These are phyloP conservation scores for Lanistes nyassanus DNA, from an alignment of 1,140 invertebrate species.

Conservation along the genomic window DNA sequence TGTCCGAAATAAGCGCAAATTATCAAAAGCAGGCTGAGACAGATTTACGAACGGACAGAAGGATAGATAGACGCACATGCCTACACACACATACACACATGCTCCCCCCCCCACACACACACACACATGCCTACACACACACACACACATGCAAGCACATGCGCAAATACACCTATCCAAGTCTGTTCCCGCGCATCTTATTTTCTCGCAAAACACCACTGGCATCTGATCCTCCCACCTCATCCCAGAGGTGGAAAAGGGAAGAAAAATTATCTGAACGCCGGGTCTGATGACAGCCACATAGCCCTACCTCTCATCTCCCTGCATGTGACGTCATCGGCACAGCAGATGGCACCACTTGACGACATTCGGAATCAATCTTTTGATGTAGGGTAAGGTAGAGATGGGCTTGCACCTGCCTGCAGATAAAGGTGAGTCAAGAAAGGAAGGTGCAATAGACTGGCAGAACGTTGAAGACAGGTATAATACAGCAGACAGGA, in stretches of 20 bases:
- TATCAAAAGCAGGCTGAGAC: too few species aligned
- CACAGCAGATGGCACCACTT: neutral
- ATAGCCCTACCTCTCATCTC: neutral
- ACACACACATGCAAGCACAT: neutral
- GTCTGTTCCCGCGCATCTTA: too few species aligned
- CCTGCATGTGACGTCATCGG: neutral
- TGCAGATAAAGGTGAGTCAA: neutral
- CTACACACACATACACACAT: slow-evolving; percentile 5
- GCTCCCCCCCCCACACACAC: too few species aligned
- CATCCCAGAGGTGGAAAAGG: too few species aligned
- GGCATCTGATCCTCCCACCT: too few species aligned
- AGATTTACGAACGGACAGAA: too few species aligned
- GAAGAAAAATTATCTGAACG: too few species aligned
- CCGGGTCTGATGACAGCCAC: too few species aligned
- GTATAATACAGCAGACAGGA: neutral
- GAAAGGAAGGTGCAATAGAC: neutral
- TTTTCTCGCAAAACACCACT: too few species aligned
- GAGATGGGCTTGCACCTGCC: neutral
- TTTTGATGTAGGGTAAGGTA: neutral
- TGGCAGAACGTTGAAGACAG: neutral
- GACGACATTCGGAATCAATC: neutral
- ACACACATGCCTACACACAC: neutral
- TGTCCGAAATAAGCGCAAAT: too few species aligned
- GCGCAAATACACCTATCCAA: neutral
- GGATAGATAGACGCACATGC: neutral